Conservation (phyloP, 1,140 invertebrate genomes). For the Drosophila virilis region DNA sequence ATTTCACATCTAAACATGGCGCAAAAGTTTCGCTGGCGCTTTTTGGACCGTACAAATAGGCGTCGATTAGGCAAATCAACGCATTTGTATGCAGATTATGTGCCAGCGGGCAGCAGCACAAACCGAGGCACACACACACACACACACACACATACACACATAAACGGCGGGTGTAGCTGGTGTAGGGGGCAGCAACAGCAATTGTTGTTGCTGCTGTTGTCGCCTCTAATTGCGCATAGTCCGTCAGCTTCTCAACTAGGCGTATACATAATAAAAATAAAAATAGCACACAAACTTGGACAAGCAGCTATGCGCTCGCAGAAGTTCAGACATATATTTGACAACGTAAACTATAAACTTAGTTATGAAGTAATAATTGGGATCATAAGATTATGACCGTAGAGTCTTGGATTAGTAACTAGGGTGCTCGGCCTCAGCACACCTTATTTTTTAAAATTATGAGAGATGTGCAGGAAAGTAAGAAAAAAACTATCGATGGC, state of each 20-base stretch:
- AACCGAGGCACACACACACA: background rate
- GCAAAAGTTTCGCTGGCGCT: conserved; percentile 42
- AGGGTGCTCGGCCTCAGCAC: too few relatives aligned
- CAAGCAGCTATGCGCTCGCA: background rate
- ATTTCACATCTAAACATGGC: conserved; percentile 63
- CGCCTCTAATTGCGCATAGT: conserved; percentile 73
- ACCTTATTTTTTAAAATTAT: too few relatives aligned
- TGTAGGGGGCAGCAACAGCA: background rate
- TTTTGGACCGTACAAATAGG: conserved; percentile 73
- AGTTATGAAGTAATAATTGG: too few relatives aligned
- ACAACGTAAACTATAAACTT: too few relatives aligned
- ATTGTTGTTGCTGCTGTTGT: conserved; percentile 35
- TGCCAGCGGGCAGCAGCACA: conserved; percentile 53
- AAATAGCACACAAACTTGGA: conserved; percentile 29
- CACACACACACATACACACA: too few relatives aligned
- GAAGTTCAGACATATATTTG: too few relatives aligned
- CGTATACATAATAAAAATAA: conserved; percentile 64
- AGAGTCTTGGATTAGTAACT: too few relatives aligned
- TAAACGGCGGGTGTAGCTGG: background rate
- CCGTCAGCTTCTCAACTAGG: conserved; percentile 59
- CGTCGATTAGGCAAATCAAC: conserved; percentile 82
- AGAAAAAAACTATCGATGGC: too few relatives aligned
- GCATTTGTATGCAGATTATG: conserved; percentile 82
- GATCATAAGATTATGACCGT: too few relatives aligned
- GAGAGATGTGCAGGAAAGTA: too few relatives aligned